Percentiles rank a stretch among this genome's conserved stretches.
These are phyloP conservation scores for Calypte anna DNA, from an alignment of 2,113 vertebrate species.

Conservation along the genomic window DNA sequence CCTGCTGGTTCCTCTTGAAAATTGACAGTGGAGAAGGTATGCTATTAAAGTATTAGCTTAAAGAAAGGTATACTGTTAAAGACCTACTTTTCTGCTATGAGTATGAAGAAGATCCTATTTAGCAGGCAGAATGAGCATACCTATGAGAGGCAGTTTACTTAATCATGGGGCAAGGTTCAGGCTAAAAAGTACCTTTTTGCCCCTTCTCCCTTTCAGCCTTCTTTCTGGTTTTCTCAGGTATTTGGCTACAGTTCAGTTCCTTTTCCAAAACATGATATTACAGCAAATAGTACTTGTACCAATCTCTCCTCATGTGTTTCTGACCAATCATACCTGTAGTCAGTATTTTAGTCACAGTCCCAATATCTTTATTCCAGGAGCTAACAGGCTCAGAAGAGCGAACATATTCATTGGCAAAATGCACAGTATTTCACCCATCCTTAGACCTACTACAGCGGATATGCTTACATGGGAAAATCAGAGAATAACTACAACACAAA, in stretches of 20 bases:
- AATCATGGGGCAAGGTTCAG: not conserved
- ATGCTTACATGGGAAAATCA: not conserved
- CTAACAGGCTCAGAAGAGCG: not conserved
- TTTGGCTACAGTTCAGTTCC: not conserved
- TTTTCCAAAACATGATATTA: not conserved
- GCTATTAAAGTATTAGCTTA: not conserved
- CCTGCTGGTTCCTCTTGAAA: not conserved
- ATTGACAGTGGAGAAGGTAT: not conserved
- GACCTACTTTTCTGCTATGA: not conserved
- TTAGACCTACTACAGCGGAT: not conserved
- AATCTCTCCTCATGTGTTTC: not conserved
- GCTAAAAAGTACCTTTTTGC: not conserved
- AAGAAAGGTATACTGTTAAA: not conserved
- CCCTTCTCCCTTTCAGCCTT: not conserved
- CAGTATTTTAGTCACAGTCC: not conserved
- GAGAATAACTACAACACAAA: not conserved
- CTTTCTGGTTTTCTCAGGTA: not conserved
- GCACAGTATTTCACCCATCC: not conserved
- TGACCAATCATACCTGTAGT: not conserved
- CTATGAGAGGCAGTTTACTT: not conserved
- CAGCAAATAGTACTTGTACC: not conserved
- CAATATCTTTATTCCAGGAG: not conserved
- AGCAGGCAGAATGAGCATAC: not conserved
- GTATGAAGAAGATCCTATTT: not conserved
- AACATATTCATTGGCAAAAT: not conserved